These are phyloP conservation scores for Apostichopus parvimensis DNA, from an alignment of 35 echinoderm and acorn worm genomes.

Conservation along the genomic window DNA sequence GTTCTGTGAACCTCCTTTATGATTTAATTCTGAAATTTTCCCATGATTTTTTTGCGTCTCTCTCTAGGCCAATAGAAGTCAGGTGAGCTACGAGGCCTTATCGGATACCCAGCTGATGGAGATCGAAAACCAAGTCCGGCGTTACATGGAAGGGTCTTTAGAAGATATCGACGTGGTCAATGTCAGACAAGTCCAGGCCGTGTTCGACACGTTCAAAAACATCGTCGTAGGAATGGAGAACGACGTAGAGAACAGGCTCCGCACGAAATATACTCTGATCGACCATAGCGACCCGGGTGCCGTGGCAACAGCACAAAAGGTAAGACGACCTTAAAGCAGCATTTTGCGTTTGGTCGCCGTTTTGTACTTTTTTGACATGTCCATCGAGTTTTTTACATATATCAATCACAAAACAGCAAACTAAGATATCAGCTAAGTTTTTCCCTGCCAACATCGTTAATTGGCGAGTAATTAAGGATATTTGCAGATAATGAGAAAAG, in stretches of 20 bases:
- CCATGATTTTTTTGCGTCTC: background rate
- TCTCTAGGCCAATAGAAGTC: constrained; percentile 83
- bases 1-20: too few relatives aligned
- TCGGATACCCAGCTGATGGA: constrained; percentile 86
- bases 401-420: too few relatives aligned
- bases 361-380: too few relatives aligned
- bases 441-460: too few relatives aligned
- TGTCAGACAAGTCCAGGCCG: constrained; percentile 81
- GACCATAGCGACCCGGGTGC: constrained; percentile 86
- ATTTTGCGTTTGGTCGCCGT: too few relatives aligned
- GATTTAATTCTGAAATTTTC: too few relatives aligned
- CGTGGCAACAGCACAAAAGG: constrained; percentile 93
- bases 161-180: constrained; percentile 95
- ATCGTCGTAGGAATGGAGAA: constrained; percentile 87
- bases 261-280: constrained; percentile 84
- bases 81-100: constrained; percentile 90
- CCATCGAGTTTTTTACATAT: too few relatives aligned
- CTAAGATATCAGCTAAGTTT: too few relatives aligned
- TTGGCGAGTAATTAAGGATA: too few relatives aligned
- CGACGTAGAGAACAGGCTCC: constrained; percentile 76
- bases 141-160: constrained; percentile 82
- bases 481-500: too few relatives aligned
- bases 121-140: constrained; percentile 78
- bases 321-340: background rate
- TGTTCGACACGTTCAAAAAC: constrained; percentile 80